Evolutionary conservation across 2,888 invertebrate genomes (phyloP).

Genomic region (Hetaerina titia): DNA sequence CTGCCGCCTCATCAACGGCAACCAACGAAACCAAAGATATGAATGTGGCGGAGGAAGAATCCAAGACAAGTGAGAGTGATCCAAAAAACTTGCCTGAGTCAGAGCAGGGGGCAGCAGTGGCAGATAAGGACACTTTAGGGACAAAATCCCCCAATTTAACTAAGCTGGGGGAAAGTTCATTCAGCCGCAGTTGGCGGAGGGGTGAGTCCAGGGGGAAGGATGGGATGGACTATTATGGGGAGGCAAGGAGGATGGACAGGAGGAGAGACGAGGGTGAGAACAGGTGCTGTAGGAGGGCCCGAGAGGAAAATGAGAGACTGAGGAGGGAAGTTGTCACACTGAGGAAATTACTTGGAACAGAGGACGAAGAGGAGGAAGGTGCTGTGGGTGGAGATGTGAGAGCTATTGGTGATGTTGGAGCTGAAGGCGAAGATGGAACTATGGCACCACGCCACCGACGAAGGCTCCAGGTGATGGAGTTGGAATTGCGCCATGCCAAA

Average conservation of each 20-base stretch:
- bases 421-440: slow-evolving; percentile 73
- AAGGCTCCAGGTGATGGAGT: slow-evolving; percentile 82
- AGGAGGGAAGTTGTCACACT: slow-evolving; percentile 86
- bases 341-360: slow-evolving; percentile 83
- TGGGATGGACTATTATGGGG: slow-evolving; percentile 49
- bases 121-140: slow-evolving; percentile 40
- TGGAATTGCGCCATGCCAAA: slow-evolving; percentile 87
- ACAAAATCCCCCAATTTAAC: slow-evolving; percentile 52
- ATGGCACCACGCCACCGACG: slow-evolving; percentile 76
- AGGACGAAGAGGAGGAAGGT: slow-evolving; percentile 80
- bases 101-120: slow-evolving; percentile 37
- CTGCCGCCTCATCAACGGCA: slow-evolving; percentile 48
- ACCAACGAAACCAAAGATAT: slow-evolving; percentile 63
- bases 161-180: slow-evolving; percentile 55
- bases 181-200: slow-evolving; percentile 51
- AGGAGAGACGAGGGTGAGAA: slow-evolving; percentile 63
- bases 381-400: slow-evolving; percentile 54
- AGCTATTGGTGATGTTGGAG: slow-evolving; percentile 48
- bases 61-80: slow-evolving; percentile 62
- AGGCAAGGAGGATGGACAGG: slow-evolving; percentile 49
- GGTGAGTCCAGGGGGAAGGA: slow-evolving; percentile 71
- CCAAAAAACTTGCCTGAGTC: slow-evolving; percentile 46
- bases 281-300: slow-evolving; percentile 71
- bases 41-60: slow-evolving; percentile 42
- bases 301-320: slow-evolving; percentile 88